Evolutionary conservation across 2,113 vertebrate species (phyloP), one percentile per base, ranked within the genome.

Genomic region (Pavo muticus): DNA sequence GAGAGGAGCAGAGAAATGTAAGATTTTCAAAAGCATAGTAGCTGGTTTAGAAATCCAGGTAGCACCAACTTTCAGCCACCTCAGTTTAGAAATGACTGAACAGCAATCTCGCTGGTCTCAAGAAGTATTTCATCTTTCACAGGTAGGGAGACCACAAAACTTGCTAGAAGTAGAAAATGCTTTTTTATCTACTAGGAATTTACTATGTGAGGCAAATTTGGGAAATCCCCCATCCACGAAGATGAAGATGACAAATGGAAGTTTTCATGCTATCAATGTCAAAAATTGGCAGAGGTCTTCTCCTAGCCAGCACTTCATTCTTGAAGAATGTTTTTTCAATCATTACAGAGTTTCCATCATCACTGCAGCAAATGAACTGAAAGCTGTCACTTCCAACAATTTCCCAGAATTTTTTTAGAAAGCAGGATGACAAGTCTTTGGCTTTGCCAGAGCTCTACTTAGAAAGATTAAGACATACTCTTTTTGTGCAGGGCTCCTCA

Each of bases 171-270:
- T 52, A 90, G 50, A 74, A 75, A 79, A 30, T 85, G 86, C 39
- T 44, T 45, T 81, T 86, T 86, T 67, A 67, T 88, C 16, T 24
- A 21, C 60, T 91, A 88, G 71, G 68, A 93, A 86, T 52, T 68
- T 90, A 39, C 71, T 39, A 30, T 74, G 59, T 75, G 94, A 96
- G 37, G 83, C 30, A 87, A 48, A 64, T 29, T 42, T 56, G 81
- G 84, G 54, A 68, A 78, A 59, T 94, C 72, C 13, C 54, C 50
- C 35, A 96, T 45, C 86, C 50, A 4, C 93, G 91, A 69, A 96
- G 95, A 44, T 81, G 94, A 40, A 97, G 71, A 24, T 96, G 94
- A 4, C 50, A 63, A 54, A 89, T 21, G 54, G 95, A 97, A 73
- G 42, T 88, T 86, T 95, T 96, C 24, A 42, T 90, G 23, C 47